Percentiles rank a stretch among this genome's conserved stretches.
These are phyloP conservation scores for Trissonchulus latispiculum DNA, from an alignment of 2,888 invertebrate species.

Conservation along the genomic window DNA sequence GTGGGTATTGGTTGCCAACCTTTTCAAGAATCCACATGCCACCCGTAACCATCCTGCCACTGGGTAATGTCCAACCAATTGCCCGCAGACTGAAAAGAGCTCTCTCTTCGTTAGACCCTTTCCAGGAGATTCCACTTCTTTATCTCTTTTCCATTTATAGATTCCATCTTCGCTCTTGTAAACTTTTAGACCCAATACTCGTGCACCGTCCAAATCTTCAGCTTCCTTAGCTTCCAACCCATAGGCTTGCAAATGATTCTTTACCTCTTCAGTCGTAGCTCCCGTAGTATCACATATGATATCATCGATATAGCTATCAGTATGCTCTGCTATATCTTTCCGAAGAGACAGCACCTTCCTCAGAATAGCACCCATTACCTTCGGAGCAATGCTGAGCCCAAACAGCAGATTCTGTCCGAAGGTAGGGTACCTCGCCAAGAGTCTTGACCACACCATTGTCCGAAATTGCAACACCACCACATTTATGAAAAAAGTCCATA, in stretches of 20 bases:
- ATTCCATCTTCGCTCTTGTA: background rate
- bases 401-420: background rate
- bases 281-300: background rate
- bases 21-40: background rate
- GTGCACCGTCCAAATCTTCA: too few relatives aligned
- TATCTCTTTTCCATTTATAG: background rate
- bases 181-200: background rate
- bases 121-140: background rate
- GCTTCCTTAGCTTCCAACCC: constrained; percentile 2
- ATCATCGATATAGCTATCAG: background rate
- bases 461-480: background rate
- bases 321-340: background rate
- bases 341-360: background rate
- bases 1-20: background rate
- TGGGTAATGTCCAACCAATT: constrained; percentile 8
- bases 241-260: background rate
- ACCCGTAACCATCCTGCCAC: background rate
- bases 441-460: background rate
- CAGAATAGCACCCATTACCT: background rate
- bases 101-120: background rate
- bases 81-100: background rate
- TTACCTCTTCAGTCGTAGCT: background rate
- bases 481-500: background rate
- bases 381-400: constrained; percentile 5
- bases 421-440: background rate